Conservation (phyloP, 1,140 invertebrate species). For the Adelges cooleyi region DNA sequence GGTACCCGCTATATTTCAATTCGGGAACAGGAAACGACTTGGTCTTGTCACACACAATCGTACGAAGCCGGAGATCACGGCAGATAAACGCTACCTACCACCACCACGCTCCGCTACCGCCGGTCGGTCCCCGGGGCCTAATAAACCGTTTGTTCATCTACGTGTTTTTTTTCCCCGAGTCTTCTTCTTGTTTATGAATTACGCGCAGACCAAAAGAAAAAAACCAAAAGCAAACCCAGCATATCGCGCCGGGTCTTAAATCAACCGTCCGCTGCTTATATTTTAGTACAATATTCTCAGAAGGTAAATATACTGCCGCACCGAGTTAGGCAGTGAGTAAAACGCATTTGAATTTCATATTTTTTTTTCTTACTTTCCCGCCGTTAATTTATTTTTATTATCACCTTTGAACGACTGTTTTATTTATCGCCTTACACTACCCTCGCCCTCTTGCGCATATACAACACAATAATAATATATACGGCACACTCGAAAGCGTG, state of each 20-base stretch:
- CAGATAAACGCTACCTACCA: conserved; percentile 9
- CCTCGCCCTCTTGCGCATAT: background rate
- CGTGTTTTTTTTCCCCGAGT: background rate
- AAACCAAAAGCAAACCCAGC: background rate
- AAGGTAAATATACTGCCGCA: no score
- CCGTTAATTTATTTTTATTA: conserved; percentile 28
- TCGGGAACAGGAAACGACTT: background rate
- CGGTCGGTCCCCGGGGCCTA: conserved; percentile 4
- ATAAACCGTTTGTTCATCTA: conserved; percentile 3
- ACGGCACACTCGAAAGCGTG: no score
- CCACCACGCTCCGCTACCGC: no score
- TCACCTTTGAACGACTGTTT: conserved; percentile 21
- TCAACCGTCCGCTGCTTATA: background rate
- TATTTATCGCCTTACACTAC: conserved; percentile 1
- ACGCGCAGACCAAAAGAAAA: no score
- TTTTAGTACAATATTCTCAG: no score
- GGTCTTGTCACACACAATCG: background rate
- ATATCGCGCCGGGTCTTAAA: conserved; percentile 14
- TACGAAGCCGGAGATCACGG: background rate
- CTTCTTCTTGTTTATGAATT: background rate
- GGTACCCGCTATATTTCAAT: background rate
- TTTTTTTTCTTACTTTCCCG: conserved; percentile 1
- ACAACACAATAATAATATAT: no score
- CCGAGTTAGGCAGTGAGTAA: background rate
- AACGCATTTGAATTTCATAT: conserved; percentile 25